phyloP scores from a whole-genome alignment of 2,797 vertebrate species.

The Catharus ustulatus region DNA sequence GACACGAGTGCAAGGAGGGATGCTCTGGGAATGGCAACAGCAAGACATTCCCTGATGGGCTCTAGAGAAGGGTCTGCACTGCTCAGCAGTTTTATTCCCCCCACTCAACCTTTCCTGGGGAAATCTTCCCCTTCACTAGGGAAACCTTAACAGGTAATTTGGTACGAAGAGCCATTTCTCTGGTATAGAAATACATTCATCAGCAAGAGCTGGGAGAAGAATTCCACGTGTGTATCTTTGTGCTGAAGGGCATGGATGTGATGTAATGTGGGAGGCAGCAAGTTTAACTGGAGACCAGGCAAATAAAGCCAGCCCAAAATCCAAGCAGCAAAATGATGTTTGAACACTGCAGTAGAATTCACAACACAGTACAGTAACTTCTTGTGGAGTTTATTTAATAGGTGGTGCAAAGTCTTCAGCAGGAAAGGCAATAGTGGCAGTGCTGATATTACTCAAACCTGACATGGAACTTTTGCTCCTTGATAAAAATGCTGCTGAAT shows the following conservation, averaged over 20 bases:
- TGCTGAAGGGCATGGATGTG: not conserved
- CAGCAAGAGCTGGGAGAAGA: not conserved
- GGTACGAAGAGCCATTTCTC: not conserved
- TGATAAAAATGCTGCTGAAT: not conserved
- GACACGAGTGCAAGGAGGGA: not conserved
- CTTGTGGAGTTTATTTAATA: not conserved
- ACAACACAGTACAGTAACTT: not conserved
- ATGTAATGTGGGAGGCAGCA: not conserved
- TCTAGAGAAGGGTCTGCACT: not conserved
- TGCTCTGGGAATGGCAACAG: not conserved
- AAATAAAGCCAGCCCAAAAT: not conserved
- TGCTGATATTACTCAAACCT: not conserved
- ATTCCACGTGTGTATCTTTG: accelerated
- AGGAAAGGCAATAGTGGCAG: not conserved
- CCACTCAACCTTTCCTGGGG: accelerated
- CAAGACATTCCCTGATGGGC: not conserved
- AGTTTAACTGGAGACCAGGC: not conserved
- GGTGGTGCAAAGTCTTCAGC: not conserved
- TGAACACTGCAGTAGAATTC: not conserved
- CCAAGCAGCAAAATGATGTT: not conserved
- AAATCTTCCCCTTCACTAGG: not conserved
- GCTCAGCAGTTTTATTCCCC: not conserved
- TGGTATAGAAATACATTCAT: not conserved
- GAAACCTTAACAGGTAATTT: not conserved
- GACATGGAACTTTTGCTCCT: not conserved